Percentiles rank a stretch among this genome's conserved stretches.
Conservation (phyloP, 2,888 invertebrate genomes). For the Strigamia maritima region DNA sequence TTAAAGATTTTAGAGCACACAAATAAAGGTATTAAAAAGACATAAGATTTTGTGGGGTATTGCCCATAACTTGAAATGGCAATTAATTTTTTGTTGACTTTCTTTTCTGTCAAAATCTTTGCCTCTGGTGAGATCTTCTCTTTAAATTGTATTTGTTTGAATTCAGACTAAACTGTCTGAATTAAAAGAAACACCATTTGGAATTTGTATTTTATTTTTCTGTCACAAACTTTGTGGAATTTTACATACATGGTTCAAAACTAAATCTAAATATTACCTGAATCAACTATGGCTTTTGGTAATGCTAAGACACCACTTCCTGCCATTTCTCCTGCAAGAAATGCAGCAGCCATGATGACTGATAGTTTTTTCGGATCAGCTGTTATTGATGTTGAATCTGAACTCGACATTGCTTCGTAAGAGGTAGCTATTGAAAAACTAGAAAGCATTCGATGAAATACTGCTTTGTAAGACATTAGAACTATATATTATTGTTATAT, state of each 20-base stretch:
- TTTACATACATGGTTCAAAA: not conserved
- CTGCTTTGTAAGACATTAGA: not conserved
- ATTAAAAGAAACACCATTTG: too few relatives aligned
- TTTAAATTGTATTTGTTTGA: too few relatives aligned
- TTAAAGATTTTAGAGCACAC: too few relatives aligned
- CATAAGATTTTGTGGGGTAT: too few relatives aligned
- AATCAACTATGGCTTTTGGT: constrained; percentile 63
- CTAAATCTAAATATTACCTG: constrained; percentile 56
- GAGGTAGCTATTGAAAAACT: not conserved
- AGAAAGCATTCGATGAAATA: not conserved
- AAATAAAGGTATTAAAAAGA: too few relatives aligned
- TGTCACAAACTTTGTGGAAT: too few relatives aligned
- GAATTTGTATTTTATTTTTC: not conserved
- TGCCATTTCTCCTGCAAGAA: constrained; percentile 69
- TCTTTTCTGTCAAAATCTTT: too few relatives aligned
- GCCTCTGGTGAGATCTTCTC: too few relatives aligned
- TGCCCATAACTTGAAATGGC: too few relatives aligned
- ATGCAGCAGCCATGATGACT: constrained; percentile 59
- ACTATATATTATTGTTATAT: not conserved
- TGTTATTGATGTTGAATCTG: not conserved
- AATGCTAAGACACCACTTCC: constrained; percentile 69
- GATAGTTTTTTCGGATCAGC: constrained; percentile 48
- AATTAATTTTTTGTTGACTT: too few relatives aligned
- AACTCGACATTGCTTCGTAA: not conserved
- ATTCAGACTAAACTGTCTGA: too few relatives aligned